These are phyloP conservation scores for Eleutherodactylus coqui DNA, from an alignment of 2,797 vertebrate genomes.

Conservation along the genomic window DNA sequence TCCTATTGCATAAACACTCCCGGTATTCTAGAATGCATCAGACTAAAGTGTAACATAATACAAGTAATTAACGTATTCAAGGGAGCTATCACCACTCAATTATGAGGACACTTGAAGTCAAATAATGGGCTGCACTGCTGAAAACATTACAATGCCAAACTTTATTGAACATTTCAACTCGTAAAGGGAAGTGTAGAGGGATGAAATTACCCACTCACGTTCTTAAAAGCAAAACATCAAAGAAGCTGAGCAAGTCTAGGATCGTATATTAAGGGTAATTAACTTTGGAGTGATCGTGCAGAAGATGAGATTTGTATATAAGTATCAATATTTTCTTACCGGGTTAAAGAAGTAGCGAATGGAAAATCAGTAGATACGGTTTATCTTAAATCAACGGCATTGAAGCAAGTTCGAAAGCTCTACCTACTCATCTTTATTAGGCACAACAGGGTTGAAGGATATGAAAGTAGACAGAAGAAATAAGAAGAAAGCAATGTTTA, in stretches of 20 bases:
- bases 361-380: not conserved
- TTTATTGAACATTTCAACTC: constrained; percentile 19
- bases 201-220: constrained; percentile 29
- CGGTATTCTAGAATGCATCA: not conserved
- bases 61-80: constrained; percentile 7
- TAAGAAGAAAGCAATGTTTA: constrained; percentile 14
- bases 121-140: not conserved
- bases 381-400: constrained; percentile 15
- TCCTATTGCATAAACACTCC: not conserved
- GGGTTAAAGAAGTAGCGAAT: not conserved
- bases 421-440: not conserved
- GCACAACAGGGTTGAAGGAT: not conserved
- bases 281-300: not conserved
- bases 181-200: not conserved
- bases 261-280: constrained; percentile 22
- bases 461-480: constrained; percentile 11
- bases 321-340: constrained; percentile 16
- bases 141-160: constrained; percentile 24
- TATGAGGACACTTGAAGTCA: constrained; percentile 16
- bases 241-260: not conserved
- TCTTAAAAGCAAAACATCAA: constrained; percentile 20
- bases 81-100: not conserved
- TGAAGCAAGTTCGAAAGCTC: not conserved
- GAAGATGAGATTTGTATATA: constrained; percentile 5
- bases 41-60: constrained; percentile 16